These are phyloP conservation scores for Corvus moneduloides DNA, from an alignment of 2,113 vertebrate species.

Conservation along the genomic window DNA sequence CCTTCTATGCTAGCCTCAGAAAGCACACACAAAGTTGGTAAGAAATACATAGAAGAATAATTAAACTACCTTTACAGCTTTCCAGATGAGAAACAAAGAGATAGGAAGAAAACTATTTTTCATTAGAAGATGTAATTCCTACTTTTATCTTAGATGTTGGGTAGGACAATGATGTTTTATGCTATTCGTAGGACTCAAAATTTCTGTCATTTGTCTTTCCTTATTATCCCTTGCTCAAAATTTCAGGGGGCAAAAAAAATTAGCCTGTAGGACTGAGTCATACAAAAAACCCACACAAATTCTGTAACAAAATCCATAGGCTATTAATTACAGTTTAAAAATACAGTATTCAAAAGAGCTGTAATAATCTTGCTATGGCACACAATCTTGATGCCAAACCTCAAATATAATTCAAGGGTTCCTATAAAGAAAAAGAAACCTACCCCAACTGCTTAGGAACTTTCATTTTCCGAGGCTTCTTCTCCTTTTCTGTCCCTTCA, in stretches of 20 bases:
- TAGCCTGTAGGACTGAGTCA: not conserved
- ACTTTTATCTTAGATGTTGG: not conserved
- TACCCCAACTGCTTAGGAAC: slow-evolving; percentile 89
- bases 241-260: not conserved
- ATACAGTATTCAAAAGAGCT: not conserved
- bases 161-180: not conserved
- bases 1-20: not conserved
- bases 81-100: not conserved
- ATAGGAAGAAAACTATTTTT: not conserved
- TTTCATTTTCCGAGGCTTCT: slow-evolving; percentile 91
- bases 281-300: rapidly evolving
- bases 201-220: not conserved
- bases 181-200: not conserved
- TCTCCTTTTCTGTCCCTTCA: slow-evolving; percentile 87
- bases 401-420: not conserved
- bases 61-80: not conserved
- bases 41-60: not conserved
- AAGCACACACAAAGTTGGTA: not conserved
- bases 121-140: not conserved
- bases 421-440: not conserved
- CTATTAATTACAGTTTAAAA: not conserved
- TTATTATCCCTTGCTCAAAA: not conserved
- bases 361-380: not conserved
- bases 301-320: not conserved
- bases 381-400: not conserved